These are phyloP conservation scores for Polyommatus icarus DNA, from an alignment of 2,888 invertebrate genomes.

Conservation along the genomic window DNA sequence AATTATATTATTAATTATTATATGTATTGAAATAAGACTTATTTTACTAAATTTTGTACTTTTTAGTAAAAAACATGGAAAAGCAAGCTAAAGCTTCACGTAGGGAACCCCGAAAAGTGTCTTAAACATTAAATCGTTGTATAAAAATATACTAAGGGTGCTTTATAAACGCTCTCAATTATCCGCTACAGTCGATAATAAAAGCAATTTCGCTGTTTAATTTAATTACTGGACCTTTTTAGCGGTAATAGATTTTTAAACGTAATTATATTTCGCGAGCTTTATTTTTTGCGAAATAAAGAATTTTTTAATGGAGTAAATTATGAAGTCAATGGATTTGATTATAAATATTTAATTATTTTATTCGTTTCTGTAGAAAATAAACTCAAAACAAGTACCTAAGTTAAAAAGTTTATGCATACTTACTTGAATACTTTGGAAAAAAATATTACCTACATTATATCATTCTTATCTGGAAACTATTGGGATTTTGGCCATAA, in stretches of 20 bases:
- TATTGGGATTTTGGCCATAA: no score
- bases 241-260: conserved; percentile 5
- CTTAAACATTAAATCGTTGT: not conserved
- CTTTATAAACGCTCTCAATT: conserved; percentile 1
- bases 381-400: not conserved
- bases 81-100: not conserved
- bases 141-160: not conserved
- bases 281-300: not conserved
- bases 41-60: no score
- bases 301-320: not conserved
- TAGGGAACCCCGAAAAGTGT: not conserved
- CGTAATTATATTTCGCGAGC: not conserved
- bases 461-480: no score
- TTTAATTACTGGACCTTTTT: conserved; percentile 15
- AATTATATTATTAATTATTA: no score
- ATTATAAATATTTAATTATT: not conserved
- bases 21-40: no score
- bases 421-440: no score
- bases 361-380: not conserved
- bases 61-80: no score
- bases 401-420: no score
- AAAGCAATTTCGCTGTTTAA: conserved; percentile 11
- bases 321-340: not conserved
- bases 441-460: no score
- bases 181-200: not conserved